Percentiles rank a stretch among this genome's conserved stretches.
Conservation (phyloP, 2,888 invertebrate species). For the Drosophila subsilvestris region DNA sequence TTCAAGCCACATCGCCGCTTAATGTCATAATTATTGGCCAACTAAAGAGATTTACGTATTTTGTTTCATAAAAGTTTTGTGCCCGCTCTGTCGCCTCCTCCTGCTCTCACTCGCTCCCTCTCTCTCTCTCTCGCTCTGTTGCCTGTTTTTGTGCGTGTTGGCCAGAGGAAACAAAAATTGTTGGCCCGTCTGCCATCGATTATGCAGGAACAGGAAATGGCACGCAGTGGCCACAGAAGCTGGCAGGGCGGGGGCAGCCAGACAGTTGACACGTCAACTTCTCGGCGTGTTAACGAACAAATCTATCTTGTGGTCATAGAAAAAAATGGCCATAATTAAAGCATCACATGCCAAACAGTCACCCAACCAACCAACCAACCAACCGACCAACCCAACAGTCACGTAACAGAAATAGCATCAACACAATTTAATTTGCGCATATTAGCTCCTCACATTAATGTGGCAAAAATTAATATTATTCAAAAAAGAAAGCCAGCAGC, state of each 20-base stretch:
- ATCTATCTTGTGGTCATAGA: constrained; percentile 26
- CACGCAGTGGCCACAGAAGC: constrained; percentile 31
- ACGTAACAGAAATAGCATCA: constrained; percentile 67
- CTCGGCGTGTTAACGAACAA: constrained; percentile 58
- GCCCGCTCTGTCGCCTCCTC: constrained; percentile 2
- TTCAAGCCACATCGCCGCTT: constrained; percentile 74
- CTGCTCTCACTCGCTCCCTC: background rate
- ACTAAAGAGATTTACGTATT: constrained; percentile 80
- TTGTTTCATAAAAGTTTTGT: constrained; percentile 64
- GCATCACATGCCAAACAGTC: constrained; percentile 48
- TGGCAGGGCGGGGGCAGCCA: constrained; percentile 30
- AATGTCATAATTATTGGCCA: constrained; percentile 80
- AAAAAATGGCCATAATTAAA: constrained; percentile 65
- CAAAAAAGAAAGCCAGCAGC: constrained; percentile 7
- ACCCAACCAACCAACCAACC: background rate
- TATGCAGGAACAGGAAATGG: constrained; percentile 56
- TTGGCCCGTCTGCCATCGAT: constrained; percentile 63
- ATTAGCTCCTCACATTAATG: constrained; percentile 54
- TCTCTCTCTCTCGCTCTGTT: constrained; percentile 26
- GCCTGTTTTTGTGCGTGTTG: constrained; percentile 45
- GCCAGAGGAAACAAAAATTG: constrained; percentile 30
- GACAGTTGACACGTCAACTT: constrained; percentile 67
- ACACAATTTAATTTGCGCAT: constrained; percentile 67
- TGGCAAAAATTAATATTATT: constrained; percentile 50
- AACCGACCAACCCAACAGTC: constrained; percentile 19